These are phyloP conservation scores for Stegostoma tigrinum DNA, from an alignment of 2,113 vertebrate species.

Conservation along the genomic window DNA sequence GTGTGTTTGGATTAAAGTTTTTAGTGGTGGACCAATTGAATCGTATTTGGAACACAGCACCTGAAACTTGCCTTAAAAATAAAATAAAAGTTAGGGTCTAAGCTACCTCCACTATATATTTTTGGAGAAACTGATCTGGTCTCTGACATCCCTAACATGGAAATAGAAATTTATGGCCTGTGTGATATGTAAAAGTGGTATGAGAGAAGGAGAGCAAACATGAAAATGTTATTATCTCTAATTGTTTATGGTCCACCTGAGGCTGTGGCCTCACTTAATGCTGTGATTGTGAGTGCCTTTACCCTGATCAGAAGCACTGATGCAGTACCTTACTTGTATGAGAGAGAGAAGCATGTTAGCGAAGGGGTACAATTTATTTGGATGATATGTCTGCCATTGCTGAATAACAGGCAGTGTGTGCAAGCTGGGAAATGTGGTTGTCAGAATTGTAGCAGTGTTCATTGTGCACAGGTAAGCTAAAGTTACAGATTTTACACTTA, in stretches of 20 bases:
- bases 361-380: not conserved
- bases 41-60: too few species aligned
- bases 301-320: not conserved
- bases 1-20: too few species aligned
- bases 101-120: too few species aligned
- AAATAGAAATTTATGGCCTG: too few species aligned
- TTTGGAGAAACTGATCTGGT: too few species aligned
- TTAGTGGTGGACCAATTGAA: too few species aligned
- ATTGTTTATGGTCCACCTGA: not conserved
- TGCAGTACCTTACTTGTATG: too few species aligned
- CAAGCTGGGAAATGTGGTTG: not conserved
- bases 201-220: not conserved
- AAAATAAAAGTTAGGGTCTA: too few species aligned
- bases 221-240: not conserved
- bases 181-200: not conserved
- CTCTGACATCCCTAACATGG: too few species aligned
- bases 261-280: not conserved
- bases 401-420: not conserved
- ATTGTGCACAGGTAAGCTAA: not conserved
- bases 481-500: too few species aligned
- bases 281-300: not conserved
- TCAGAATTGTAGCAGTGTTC: not conserved
- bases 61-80: too few species aligned
- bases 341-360: not conserved
- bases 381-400: not conserved